Base-by-base conservation (phyloP, 30 jellyfish, hydroid and myxozoan species). In the Mastigias papua region DNA sequence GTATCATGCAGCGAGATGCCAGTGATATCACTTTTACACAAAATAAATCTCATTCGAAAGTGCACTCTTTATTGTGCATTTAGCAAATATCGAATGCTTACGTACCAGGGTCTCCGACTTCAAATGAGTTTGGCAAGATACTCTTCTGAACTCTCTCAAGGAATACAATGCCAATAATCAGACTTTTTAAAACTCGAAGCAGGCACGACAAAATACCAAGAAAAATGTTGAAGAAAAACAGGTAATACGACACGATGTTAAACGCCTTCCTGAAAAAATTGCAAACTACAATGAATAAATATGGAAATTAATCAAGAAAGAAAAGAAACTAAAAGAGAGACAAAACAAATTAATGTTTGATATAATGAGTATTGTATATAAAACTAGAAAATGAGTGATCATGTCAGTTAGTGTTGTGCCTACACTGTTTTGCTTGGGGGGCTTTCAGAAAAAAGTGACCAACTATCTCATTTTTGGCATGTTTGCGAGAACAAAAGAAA, bases 91-190 rank as follows among this genome's bases (percentile, higher is more conserved):
- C 54, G 13, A 42, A 4, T 8, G 13, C 54, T 42, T 42, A 42
- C 54, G 54, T 57, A 93, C 98, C 98, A 61, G 98, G 98, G 71
- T 93, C 98, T 26, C 5, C 26, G 9, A n/a, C 50, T 78, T 93
- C 98, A 76, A 74, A 88, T 0, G 92, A 65, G 2, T 96, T 70
- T 21, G 98, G 97, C 4, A 93, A 75, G 1, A 94, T n/a, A 62
- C 98, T 84, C 42, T 93, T 89, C 57, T 93, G 97, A 10, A 93
- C 75, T 57, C 98, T 94, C 51, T 80, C 92, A 34, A 93, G 91
- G 80, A 93, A 93, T 27, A 93, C 5, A 23, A 88, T 69, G 5
- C 98, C 98, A 88, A 93, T 25, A 67, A 93, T 32, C 1, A 93
- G 26, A 54, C 96, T 77, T 22, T 60, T 79, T 33, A 87, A 25